A percentile compares a stretch with the other conserved stretches of the same genome.
phyloP scores from a whole-genome alignment of 2,797 vertebrate genomes.

The Nannoperca obscura region DNA sequence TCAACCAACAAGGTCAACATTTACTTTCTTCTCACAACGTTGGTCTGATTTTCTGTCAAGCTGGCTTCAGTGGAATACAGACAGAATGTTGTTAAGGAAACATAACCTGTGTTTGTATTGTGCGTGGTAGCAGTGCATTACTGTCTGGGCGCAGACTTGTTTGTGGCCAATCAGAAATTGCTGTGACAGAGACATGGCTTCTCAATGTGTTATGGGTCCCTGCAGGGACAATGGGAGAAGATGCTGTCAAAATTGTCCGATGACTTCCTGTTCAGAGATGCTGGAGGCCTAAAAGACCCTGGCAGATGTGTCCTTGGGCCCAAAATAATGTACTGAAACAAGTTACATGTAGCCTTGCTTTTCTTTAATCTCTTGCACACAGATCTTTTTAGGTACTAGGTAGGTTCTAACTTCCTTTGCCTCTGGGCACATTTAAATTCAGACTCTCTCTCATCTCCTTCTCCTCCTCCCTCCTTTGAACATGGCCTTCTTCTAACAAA shows the following conservation, averaged over 20 bases:
- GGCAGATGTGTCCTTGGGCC: conserved; percentile 45
- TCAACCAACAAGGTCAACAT: conserved; percentile 22
- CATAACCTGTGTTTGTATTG: conserved; percentile 29
- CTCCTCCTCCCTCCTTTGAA: not conserved
- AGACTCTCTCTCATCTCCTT: not conserved
- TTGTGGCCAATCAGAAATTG: conserved; percentile 49
- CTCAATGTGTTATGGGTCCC: conserved; percentile 48
- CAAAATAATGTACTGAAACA: conserved; percentile 37
- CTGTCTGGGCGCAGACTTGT: conserved; percentile 27
- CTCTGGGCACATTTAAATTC: conserved; percentile 15
- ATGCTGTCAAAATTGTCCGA: conserved; percentile 47
- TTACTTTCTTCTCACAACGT: conserved; percentile 8
- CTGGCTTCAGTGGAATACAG: conserved; percentile 77
- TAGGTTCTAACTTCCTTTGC: not conserved
- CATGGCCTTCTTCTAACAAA: not conserved
- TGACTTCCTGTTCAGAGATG: conserved; percentile 42
- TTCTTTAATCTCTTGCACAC: conserved; percentile 26
- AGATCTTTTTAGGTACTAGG: conserved; percentile 10
- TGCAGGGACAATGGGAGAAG: conserved; percentile 40
- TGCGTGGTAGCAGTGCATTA: conserved; percentile 43
- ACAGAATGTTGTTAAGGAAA: conserved; percentile 80
- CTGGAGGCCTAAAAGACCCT: conserved; percentile 27
- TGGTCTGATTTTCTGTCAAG: not conserved
- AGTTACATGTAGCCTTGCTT: conserved; percentile 18
- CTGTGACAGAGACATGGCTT: conserved; percentile 63